Evolutionary conservation across 2,797 vertebrate species (phyloP).

Genomic region (Apogon talboti): DNA sequence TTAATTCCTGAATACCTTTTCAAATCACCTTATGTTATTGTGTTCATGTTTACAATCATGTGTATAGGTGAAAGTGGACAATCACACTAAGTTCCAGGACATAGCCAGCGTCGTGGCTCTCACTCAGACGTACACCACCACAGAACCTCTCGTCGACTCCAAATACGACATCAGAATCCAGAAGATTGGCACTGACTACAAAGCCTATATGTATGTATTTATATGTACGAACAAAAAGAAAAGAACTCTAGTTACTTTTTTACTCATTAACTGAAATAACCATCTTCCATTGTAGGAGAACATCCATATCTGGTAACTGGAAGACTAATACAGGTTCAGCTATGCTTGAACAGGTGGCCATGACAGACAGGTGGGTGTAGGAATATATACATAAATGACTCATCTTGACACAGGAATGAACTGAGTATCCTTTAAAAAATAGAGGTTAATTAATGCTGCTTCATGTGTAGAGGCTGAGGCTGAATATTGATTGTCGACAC

Average conservation of each 20-base stretch:
- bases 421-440: background rate
- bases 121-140: constrained; percentile 97
- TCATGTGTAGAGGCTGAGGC: background rate
- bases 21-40: background rate
- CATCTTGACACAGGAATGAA: background rate
- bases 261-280: background rate
- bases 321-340: constrained; percentile 96
- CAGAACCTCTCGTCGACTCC: constrained; percentile 95
- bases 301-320: constrained; percentile 98
- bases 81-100: constrained; percentile 99
- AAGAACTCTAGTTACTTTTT: too few species aligned
- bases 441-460: background rate
- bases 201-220: constrained; percentile 94
- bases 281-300: constrained; percentile 87
- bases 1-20: background rate
- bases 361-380: constrained; percentile 91
- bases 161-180: constrained; percentile 99
- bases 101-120: constrained; percentile 97
- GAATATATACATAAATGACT: background rate
- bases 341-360: constrained; percentile 98
- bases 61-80: constrained; percentile 94
- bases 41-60: background rate
- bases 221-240: background rate
- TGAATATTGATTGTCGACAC: too few species aligned
- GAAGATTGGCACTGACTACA: constrained; percentile 98